Conservation (phyloP, 2,888 invertebrate species). For the Drosophila barbarae region DNA sequence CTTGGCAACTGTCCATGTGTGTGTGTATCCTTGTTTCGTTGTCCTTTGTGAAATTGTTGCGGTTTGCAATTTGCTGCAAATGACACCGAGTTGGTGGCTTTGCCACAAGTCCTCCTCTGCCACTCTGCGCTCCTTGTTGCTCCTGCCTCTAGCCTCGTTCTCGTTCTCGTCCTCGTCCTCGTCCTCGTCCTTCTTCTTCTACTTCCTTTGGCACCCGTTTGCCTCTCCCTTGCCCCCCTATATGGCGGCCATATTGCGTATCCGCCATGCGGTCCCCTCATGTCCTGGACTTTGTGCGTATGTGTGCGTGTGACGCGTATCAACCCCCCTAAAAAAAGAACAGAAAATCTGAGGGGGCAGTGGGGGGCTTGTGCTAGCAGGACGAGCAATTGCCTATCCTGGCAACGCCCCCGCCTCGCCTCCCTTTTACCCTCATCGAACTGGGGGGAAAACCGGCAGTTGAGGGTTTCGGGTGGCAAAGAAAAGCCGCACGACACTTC, state of each 20-base stretch:
- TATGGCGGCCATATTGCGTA: conserved; percentile 63
- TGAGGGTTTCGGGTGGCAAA: conserved; percentile 21
- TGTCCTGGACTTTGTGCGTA: conserved; percentile 25
- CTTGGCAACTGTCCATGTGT: not conserved
- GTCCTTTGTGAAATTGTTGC: conserved; percentile 76
- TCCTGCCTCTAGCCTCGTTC: not conserved
- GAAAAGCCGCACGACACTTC: conserved; percentile 66
- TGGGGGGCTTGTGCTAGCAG: conserved; percentile 4
- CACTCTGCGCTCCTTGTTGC: conserved; percentile 1
- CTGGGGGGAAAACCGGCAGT: conserved; percentile 1
- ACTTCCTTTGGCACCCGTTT: not conserved
- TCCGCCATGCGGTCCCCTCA: conserved; percentile 23
- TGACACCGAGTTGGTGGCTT: conserved; percentile 64
- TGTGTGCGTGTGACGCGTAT: conserved; percentile 59
- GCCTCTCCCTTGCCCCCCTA: not conserved
- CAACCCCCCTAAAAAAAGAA: conserved; percentile 52
- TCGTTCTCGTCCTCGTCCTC: too few species aligned
- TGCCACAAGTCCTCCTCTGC: conserved; percentile 15
- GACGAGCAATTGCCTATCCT: conserved; percentile 58
- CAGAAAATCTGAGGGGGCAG: not conserved
- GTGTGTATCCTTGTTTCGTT: conserved; percentile 34
- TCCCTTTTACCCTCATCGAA: not conserved
- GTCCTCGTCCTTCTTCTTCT: not conserved
- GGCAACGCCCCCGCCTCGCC: conserved; percentile 10
- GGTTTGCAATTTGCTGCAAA: conserved; percentile 78